Percentiles rank a stretch among this genome's conserved stretches.
Conservation (phyloP, 1,140 invertebrate species). For the Campoletis sonorensis region DNA sequence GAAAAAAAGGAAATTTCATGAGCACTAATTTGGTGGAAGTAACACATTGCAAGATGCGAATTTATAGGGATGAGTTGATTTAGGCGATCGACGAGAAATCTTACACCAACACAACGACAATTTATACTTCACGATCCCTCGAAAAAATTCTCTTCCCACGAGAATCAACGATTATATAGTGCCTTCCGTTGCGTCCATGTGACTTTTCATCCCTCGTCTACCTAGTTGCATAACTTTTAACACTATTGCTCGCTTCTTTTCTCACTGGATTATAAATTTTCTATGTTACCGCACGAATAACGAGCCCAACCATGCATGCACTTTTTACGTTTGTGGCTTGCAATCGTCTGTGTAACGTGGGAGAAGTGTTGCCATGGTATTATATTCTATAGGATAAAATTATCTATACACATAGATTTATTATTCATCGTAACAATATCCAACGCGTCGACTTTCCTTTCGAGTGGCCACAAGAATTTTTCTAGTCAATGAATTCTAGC, state of each 20-base stretch:
- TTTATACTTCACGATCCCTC: neutral
- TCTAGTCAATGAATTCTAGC: constrained; percentile 2
- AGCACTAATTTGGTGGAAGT: neutral
- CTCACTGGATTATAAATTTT: neutral
- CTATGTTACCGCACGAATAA: constrained; percentile 39
- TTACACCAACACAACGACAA: neutral
- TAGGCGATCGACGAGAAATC: constrained; percentile 43
- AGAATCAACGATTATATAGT: too few relatives aligned
- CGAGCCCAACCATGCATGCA: constrained; percentile 40
- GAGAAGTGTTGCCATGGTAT: constrained; percentile 15
- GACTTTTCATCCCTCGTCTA: too few relatives aligned
- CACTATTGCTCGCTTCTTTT: neutral
- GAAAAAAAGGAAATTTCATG: neutral
- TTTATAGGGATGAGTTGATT: constrained; percentile 42
- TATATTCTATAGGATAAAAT: neutral
- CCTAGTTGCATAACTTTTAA: neutral
- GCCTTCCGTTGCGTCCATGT: too few relatives aligned
- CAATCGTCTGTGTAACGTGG: constrained; percentile 37
- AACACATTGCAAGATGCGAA: neutral
- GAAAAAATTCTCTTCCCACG: too few relatives aligned
- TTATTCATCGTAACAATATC: neutral
- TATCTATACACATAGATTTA: too few relatives aligned
- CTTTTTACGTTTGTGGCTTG: constrained; percentile 35
- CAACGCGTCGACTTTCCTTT: constrained; percentile 24
- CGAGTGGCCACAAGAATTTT: constrained; percentile 34